Evolutionary conservation across 2,888 invertebrate species (phyloP), one percentile per base, ranked within the genome.

Genomic region (Nemoura dubitans): DNA sequence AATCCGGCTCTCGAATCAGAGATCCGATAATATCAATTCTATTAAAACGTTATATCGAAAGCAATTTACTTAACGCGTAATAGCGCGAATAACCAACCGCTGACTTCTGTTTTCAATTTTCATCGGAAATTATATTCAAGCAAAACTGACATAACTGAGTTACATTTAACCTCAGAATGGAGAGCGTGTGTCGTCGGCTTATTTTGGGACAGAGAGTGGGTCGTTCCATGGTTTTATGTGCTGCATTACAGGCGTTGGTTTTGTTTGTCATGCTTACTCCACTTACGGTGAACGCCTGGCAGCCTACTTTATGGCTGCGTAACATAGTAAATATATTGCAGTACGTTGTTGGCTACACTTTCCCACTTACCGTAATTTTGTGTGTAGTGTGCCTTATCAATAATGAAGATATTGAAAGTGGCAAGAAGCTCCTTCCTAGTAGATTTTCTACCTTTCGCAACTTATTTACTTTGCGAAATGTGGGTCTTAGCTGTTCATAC

Each of bases 361-460:
- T 95, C 30, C 93, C 96, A 0, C 93, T 96, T 26, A 92, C 93
- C 16, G 90, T 92, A 30, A 93, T 95, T 0, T 94, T 95, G 14
- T 94, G 95, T 87, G 92, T 95, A 6, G 96, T 96, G 91, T 95
- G 96, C n/a, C 92, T 95, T 77, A 92, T 95, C 59, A 94, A 95
- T 89, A 95, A 95, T 82, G 95, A 95, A 90, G 94, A 94, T 88
- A 95, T 95, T 89, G 92, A 96, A 29, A 92, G 93, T 27, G 93
- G 93, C 84, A 91, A 93, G 76, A 92, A 93, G 0, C 95, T 94
- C 89, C 93, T 94, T 88, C 93, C 94, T 76, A 95, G 95, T 21
- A 93, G 96, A 89, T 95, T 96, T 89, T 93, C 93, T 1, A 94
- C 94, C 92, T 92, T 96, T 85, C 90, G 94, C 43, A 93, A 93